A percentile compares a stretch with the other conserved stretches of the same genome.
These are phyloP conservation scores for Nephrotoma appendiculata DNA, from an alignment of 2,888 invertebrate genomes.

Conservation along the genomic window DNA sequence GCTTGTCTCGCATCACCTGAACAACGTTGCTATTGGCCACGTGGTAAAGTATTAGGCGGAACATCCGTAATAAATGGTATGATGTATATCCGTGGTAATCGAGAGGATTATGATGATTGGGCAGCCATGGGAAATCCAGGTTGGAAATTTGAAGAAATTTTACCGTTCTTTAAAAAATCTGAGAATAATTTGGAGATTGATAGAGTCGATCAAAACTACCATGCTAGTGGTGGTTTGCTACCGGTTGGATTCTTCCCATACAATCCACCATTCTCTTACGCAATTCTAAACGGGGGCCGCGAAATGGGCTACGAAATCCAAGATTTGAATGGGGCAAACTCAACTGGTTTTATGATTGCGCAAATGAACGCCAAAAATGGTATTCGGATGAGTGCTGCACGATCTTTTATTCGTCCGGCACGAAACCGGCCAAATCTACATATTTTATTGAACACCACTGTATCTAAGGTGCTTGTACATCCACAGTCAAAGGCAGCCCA, in stretches of 20 bases:
- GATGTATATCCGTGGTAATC: slow-evolving; percentile 87
- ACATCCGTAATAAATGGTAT: slow-evolving; percentile 91
- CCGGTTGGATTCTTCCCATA: slow-evolving; percentile 73
- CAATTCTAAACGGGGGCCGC: slow-evolving; percentile 61
- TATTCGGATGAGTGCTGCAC: slow-evolving; percentile 64
- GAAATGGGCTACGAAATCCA: slow-evolving; percentile 58
- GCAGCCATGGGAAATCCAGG: slow-evolving; percentile 71
- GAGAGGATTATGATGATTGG: slow-evolving; percentile 80
- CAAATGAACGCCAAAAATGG: slow-evolving; percentile 80
- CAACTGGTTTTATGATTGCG: slow-evolving; percentile 75
- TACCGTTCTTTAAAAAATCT: slow-evolving; percentile 79
- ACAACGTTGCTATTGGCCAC: slow-evolving; percentile 66
- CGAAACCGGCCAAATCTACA: slow-evolving; percentile 63
- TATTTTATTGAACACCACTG: slow-evolving; percentile 70
- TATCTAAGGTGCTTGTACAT: slow-evolving; percentile 60
- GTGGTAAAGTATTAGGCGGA: slow-evolving; percentile 80
- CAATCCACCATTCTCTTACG: slow-evolving; percentile 66
- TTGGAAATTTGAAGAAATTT: slow-evolving; percentile 78
- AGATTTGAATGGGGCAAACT: slow-evolving; percentile 68
- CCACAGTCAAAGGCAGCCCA: slow-evolving; percentile 55
- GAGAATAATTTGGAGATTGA: slow-evolving; percentile 63
- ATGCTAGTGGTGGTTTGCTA: slow-evolving; percentile 60
- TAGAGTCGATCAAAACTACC: slow-evolving; percentile 60
- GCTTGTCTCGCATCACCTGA: slow-evolving; percentile 61
- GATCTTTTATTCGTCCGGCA: slow-evolving; percentile 70